These are phyloP conservation scores for Hypanus sabinus DNA, from an alignment of 2,113 vertebrate species.

Conservation along the genomic window DNA sequence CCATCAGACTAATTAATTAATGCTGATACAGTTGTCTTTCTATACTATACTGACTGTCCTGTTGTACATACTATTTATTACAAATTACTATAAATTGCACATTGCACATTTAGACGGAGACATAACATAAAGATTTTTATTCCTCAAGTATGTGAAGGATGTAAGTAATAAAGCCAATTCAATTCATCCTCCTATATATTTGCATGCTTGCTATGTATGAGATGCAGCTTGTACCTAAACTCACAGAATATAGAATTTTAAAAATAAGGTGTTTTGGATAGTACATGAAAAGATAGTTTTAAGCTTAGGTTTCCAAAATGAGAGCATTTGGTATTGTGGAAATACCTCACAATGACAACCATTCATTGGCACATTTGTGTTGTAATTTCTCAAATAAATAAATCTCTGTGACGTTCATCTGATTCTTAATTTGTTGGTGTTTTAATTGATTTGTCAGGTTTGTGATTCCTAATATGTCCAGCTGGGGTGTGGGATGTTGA, in stretches of 20 bases:
- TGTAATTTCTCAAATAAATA: background rate
- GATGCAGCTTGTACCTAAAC: background rate
- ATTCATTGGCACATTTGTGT: background rate
- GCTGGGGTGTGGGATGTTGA: background rate
- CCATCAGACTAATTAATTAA: too few relatives aligned
- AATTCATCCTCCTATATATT: background rate
- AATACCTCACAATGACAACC: too few relatives aligned
- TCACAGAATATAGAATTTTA: background rate
- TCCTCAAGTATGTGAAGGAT: too few relatives aligned
- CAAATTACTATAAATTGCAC: too few relatives aligned
- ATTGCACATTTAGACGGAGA: too few relatives aligned
- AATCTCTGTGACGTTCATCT: background rate
- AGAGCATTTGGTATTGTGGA: background rate
- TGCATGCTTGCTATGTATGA: background rate
- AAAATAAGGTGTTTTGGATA: background rate
- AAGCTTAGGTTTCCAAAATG: background rate
- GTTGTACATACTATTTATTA: too few relatives aligned
- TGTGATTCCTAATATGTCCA: background rate
- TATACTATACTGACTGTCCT: too few relatives aligned
- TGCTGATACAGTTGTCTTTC: too few relatives aligned
- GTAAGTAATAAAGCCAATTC: too few relatives aligned
- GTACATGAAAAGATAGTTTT: background rate
- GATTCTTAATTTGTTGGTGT: background rate
- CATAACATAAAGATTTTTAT: too few relatives aligned
- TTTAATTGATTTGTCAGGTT: background rate